Evolutionary conservation across 2,797 vertebrate genomes (phyloP), one percentile per base, ranked within the genome.

Genomic region (Threskiornis aethiopicus): DNA sequence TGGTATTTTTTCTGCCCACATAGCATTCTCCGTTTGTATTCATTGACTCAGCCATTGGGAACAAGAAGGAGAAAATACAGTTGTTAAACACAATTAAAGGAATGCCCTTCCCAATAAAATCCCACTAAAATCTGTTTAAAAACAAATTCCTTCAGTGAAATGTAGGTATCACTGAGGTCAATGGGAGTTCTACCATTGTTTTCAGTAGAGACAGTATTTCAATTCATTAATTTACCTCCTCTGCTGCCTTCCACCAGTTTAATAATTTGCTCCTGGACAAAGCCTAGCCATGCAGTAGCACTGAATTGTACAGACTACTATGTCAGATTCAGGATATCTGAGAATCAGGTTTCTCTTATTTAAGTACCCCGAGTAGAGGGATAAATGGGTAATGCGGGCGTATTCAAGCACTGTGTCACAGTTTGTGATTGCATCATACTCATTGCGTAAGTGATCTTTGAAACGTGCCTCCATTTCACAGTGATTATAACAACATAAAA

Each of bases 401-500:
- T 46, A 14, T 87, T 78, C 6, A 57, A 24, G 42, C 17, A 14
- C 24, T 9, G 16, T 65, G 55, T 52, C 25, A 31, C 13, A 31
- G 16, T 65, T 78, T 90, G 31, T 57, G 44, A 59, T 80, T 94
- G 55, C 57, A 73, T 95, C 78, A n/a, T 71, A 44, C 66, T 11
- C 19, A 75, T 41, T 65, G 75, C 21, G 2, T 75, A 75, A 87
- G 29, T 92, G 82, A 64, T 84, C 59, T 93, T 89, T 93, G 80
- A 93, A 92, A 85, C 0, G 0, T 95, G 71, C 47, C 86, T 89
- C 1, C 2, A 31, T 95, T 92, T 97, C 97, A 59, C 98, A 99
- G 99, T 66, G 99, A 99, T 97, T 98, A 99, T 89, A 95, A 84
- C 66, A 98, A 99, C 24, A 99, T 99, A 95, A 99, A 98, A 97